Evolutionary conservation across 2,113 vertebrate species (phyloP), one percentile per base, ranked within the genome.

Genomic region (Agelaius tricolor): DNA sequence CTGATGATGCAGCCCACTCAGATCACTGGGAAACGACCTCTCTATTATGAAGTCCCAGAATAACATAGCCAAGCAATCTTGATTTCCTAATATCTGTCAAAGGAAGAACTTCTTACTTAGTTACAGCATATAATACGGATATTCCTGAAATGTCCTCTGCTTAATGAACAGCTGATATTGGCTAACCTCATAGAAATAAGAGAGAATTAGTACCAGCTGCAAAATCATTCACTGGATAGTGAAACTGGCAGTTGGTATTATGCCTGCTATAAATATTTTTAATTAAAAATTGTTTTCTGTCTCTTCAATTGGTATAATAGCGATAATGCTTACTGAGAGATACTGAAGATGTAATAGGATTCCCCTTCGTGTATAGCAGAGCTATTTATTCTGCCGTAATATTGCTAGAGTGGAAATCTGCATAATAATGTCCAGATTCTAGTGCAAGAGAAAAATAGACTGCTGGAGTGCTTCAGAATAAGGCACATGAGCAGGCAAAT

Each of bases 241-340:
- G 75, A 96, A 97, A 96, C 95, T 96, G 95, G 97, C 97, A 98
- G 97, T 97, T 98, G 97, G 79, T 97, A 93, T 96, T 96, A 93
- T 75, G 77, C 95, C 84, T 95, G 94, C 97, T 97, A 98, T 98
- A 98, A 98, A 98, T 98, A 98, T 97, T 98, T 98, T 98, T 97
- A 97, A 98, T 98, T 97, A 97, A 98, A 97, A 98, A 97, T 95
- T 97, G 95, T 97, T 97, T 97, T 96, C 96, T 96, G 91, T 96
- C 84, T 97, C 97, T 97, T 96, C 96, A 96, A 95, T 97, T 98
- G 96, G 89, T 49, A 37, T 97, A 96, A 97, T 93, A 95, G 91
- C 19, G 18, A 93, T 89, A 94, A 97, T 94, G 93, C 94, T 95
- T 92, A 69, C 58, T 93, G 96, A 89, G 94, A 80, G 89, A 91